Percentiles rank a stretch among this genome's conserved stretches.
phyloP scores from a whole-genome alignment of 1,140 invertebrate species.

The Papilio polyxenes region DNA sequence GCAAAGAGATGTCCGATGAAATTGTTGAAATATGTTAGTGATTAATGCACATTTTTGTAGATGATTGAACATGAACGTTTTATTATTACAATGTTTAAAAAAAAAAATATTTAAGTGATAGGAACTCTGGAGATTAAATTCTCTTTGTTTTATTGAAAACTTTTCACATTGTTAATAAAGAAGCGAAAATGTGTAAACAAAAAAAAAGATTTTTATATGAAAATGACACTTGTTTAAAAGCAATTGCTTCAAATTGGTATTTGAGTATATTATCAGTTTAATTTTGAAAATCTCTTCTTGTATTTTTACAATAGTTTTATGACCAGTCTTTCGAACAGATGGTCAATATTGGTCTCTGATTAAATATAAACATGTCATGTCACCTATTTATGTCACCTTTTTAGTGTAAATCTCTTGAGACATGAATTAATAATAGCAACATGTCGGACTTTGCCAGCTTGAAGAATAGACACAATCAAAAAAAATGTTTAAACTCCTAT shows the following conservation, averaged over 20 bases:
- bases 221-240: background rate
- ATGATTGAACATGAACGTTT: background rate
- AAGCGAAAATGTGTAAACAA: background rate
- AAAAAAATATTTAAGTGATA: background rate
- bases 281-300: background rate
- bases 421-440: no score
- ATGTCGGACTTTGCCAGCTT: no score
- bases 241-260: background rate
- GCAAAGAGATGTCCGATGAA: conserved; percentile 62
- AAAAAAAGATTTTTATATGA: background rate
- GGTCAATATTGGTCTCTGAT: no score
- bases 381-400: no score
- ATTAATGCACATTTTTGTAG: conserved; percentile 24
- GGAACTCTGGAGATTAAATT: background rate
- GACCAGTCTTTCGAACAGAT: no score
- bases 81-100: background rate
- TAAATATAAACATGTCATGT: no score
- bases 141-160: background rate
- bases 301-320: no score
- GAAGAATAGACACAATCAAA: no score
- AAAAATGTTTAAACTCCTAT: background rate
- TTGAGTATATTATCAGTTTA: background rate
- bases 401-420: no score
- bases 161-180: background rate
- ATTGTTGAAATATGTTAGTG: conserved; percentile 70